These are phyloP conservation scores for Pipistrellus pipistrellus DNA, from an alignment of 2,797 vertebrate species.

Conservation along the genomic window DNA sequence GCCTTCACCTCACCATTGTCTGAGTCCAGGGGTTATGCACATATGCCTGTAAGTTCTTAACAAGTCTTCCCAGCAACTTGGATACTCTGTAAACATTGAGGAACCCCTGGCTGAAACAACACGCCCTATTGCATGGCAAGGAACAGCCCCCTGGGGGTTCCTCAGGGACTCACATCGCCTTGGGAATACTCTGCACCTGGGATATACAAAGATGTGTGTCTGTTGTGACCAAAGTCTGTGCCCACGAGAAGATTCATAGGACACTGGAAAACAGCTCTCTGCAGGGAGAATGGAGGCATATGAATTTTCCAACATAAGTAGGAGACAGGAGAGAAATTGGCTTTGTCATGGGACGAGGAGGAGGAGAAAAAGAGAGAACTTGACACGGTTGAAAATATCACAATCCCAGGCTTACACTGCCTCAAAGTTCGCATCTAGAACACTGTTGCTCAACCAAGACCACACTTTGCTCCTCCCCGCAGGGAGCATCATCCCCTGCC, in stretches of 20 bases:
- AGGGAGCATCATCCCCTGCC: not conserved
- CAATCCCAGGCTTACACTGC: fast-evolving
- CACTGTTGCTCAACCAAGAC: not conserved
- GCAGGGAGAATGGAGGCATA: not conserved
- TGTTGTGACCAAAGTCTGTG: fast-evolving
- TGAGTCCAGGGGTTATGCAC: no score
- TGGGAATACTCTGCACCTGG: fast-evolving
- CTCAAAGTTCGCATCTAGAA: not conserved
- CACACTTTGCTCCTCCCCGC: no score
- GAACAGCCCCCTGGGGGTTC: fast-evolving
- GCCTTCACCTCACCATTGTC: no score
- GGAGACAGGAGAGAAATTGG: not conserved
- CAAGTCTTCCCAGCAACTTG: fast-evolving
- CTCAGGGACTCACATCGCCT: fast-evolving
- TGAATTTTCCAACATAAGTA: not conserved
- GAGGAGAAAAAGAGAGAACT: not conserved
- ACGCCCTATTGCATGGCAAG: no score
- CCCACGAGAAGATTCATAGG: not conserved
- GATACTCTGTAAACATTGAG: not conserved
- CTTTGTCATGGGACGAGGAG: not conserved
- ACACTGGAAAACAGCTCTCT: not conserved
- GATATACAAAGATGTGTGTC: not conserved
- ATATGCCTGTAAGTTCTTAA: not conserved
- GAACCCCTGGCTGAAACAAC: not conserved
- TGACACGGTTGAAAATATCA: no score